phyloP scores from a whole-genome alignment of 1,140 invertebrate genomes.

The Plutomurus gul region DNA sequence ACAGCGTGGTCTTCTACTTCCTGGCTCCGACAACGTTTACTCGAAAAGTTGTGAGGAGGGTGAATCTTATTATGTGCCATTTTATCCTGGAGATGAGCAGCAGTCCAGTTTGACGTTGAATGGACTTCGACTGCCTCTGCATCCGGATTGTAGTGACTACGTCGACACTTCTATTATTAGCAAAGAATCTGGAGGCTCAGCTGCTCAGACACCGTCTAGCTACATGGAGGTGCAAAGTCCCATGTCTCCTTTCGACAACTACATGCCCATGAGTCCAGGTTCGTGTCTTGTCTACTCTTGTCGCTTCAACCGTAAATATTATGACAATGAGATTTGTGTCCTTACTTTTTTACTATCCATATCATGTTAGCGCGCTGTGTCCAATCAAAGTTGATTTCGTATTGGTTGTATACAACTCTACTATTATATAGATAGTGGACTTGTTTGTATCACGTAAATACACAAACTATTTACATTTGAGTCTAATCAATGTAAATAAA shows the following conservation, averaged over 20 bases:
- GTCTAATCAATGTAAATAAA: too few relatives aligned
- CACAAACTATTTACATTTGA: too few relatives aligned
- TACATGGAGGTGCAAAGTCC: conserved; percentile 66
- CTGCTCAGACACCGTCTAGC: conserved; percentile 41
- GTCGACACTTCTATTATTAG: conserved; percentile 46
- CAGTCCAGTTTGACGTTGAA: not conserved
- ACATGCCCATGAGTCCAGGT: conserved; percentile 66
- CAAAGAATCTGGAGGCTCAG: not conserved
- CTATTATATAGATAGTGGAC: too few relatives aligned
- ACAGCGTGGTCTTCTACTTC: not conserved
- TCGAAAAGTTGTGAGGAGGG: conserved; percentile 60
- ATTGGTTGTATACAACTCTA: too few relatives aligned
- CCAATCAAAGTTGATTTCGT: too few relatives aligned
- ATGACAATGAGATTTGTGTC: too few relatives aligned
- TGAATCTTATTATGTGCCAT: conserved; percentile 64
- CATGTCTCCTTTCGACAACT: conserved; percentile 57
- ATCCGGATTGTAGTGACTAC: conserved; percentile 50
- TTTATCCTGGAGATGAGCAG: conserved; percentile 56
- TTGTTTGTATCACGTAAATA: too few relatives aligned
- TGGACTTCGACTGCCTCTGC: conserved; percentile 42
- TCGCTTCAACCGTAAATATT: too few relatives aligned
- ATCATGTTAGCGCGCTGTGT: too few relatives aligned
- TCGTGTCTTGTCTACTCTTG: not conserved
- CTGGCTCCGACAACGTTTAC: conserved; percentile 25
- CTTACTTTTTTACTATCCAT: not conserved